phyloP scores from a whole-genome alignment of 2,888 invertebrate species.

The Tiphia femorata region DNA sequence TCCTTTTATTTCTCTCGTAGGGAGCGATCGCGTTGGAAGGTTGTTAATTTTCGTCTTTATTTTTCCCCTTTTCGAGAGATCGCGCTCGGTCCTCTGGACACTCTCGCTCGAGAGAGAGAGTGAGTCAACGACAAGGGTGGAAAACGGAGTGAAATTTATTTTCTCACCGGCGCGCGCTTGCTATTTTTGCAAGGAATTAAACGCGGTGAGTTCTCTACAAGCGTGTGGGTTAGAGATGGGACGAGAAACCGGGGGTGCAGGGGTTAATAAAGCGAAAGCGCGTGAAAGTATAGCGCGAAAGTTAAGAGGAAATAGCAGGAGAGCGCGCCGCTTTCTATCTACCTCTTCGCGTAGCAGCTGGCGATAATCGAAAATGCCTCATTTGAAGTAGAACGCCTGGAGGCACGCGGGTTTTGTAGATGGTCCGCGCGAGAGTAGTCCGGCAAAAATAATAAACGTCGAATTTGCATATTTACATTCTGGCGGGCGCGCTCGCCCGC shows the following conservation, averaged over 20 bases:
- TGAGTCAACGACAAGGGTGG: too few species aligned
- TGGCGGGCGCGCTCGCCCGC: slow-evolving; percentile 9
- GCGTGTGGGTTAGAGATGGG: not conserved
- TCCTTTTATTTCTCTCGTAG: too few species aligned
- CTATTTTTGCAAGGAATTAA: too few species aligned
- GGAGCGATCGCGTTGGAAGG: too few species aligned
- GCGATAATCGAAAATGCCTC: slow-evolving; percentile 8
- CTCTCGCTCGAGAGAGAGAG: too few species aligned
- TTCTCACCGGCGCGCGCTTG: too few species aligned
- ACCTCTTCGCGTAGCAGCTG: not conserved
- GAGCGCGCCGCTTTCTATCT: not conserved
- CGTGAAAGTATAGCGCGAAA: not conserved
- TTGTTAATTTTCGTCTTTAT: too few species aligned
- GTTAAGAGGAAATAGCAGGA: not conserved
- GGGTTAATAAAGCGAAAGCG: not conserved
- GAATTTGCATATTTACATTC: slow-evolving; percentile 9
- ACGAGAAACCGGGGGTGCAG: not conserved
- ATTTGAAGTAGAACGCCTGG: not conserved
- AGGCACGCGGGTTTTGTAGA: not conserved
- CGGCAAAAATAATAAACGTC: slow-evolving; percentile 9
- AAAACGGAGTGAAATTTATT: too few species aligned
- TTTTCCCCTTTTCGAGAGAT: too few species aligned
- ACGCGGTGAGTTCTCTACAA: too few species aligned
- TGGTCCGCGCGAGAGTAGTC: not conserved
- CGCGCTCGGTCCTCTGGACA: too few species aligned